phyloP scores from a whole-genome alignment of 1,140 invertebrate genomes.

The Scaptomyza graminum region DNA sequence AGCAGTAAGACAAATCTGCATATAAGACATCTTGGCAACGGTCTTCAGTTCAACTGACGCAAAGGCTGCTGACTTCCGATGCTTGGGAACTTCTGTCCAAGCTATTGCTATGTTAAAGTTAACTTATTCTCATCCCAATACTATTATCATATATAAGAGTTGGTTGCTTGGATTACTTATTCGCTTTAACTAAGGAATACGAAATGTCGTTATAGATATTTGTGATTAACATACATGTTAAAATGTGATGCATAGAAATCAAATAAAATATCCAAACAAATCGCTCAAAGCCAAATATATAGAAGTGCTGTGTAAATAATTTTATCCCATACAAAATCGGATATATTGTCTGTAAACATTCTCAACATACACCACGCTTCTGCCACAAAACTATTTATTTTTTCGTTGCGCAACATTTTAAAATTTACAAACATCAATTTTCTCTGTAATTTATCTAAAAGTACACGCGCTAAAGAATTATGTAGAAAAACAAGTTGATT shows the following conservation, averaged over 20 bases:
- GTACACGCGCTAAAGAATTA: neutral
- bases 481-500: no score
- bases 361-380: neutral
- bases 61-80: constrained; percentile 51
- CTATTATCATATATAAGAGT: no score
- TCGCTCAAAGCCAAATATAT: neutral
- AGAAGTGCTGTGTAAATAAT: neutral
- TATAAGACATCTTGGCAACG: constrained; percentile 39
- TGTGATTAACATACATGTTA: neutral
- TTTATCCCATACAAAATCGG: neutral
- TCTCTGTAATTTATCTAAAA: neutral
- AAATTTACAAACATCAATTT: neutral
- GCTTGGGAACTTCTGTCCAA: constrained; percentile 17
- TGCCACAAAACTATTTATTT: neutral
- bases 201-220: no score
- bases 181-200: no score
- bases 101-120: constrained; percentile 26
- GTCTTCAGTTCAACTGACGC: constrained; percentile 36
- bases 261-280: constrained; percentile 4
- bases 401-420: neutral
- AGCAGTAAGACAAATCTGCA: constrained; percentile 56
- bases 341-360: neutral
- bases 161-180: no score
- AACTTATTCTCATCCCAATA: no score
- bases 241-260: neutral